Conservation (phyloP, 2,113 vertebrate genomes). For the Mixornis gularis region DNA sequence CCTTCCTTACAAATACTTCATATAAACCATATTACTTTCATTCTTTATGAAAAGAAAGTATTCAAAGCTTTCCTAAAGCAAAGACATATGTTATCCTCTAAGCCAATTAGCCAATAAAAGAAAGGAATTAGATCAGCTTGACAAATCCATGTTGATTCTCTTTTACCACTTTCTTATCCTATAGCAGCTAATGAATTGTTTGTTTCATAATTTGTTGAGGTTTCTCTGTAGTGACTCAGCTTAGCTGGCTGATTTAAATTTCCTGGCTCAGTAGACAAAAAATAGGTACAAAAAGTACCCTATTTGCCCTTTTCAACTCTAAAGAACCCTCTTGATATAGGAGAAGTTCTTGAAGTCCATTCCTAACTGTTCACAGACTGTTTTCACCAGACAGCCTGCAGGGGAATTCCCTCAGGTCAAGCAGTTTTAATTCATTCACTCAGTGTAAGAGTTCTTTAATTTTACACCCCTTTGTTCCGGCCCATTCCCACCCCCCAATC, state of each 20-base stretch:
- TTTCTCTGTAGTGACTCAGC: neutral
- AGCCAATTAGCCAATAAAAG: constrained; percentile 40
- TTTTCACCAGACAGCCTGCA: neutral
- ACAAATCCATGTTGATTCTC: constrained; percentile 49
- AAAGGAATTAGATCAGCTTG: constrained; percentile 38
- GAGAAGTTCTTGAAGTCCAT: neutral
- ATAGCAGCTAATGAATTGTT: constrained; percentile 30
- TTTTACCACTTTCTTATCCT: constrained; percentile 34
- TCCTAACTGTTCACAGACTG: neutral
- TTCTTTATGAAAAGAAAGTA: neutral
- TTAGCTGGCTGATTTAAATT: neutral
- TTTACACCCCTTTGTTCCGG: neutral
- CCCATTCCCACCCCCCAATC: neutral
- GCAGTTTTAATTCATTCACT: neutral
- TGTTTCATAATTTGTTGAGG: constrained; percentile 26
- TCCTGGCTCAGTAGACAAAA: neutral
- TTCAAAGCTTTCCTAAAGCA: constrained; percentile 28
- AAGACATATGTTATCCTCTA: constrained; percentile 40
- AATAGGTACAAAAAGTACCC: neutral
- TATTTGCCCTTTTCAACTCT: neutral
- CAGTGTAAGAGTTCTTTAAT: neutral
- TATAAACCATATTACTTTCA: neutral
- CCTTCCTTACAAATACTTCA: neutral
- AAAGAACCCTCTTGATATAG: neutral
- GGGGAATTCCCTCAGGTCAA: neutral